A percentile compares a stretch with the other conserved stretches of the same genome.
Evolutionary conservation across 2,797 vertebrate species (phyloP).

Genomic region (Melopsittacus undulatus): DNA sequence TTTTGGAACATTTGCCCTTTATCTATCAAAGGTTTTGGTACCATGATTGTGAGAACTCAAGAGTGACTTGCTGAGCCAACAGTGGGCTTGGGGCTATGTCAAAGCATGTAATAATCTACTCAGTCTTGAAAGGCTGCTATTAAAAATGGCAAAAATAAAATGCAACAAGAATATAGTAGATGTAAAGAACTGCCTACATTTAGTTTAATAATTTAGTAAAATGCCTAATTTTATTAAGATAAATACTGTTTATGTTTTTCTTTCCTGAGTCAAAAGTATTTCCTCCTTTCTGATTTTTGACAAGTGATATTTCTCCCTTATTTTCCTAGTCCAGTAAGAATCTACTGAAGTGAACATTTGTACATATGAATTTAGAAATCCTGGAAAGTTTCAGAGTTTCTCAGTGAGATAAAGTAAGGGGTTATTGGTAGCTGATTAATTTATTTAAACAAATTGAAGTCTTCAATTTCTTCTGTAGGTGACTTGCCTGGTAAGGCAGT

Average conservation of each 20-base stretch:
- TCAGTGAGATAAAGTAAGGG: background rate
- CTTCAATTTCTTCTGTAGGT: background rate
- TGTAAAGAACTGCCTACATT: background rate
- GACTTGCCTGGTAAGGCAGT: background rate
- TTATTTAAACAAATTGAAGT: background rate
- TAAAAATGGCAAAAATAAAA: background rate
- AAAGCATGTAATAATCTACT: background rate
- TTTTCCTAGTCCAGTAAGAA: background rate
- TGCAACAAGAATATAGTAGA: background rate
- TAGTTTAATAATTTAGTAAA: background rate
- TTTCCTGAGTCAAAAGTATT: background rate
- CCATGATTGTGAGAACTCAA: background rate
- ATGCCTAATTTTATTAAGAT: background rate
- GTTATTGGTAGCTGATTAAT: background rate
- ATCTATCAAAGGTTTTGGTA: background rate
- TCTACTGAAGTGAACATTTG: background rate
- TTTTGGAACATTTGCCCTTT: background rate
- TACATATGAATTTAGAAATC: background rate
- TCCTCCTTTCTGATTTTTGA: background rate
- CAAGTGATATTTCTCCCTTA: background rate
- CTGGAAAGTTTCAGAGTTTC: background rate
- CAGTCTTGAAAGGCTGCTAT: background rate
- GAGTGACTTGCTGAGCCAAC: background rate
- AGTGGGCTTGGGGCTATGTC: background rate
- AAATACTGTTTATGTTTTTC: background rate